phyloP scores from a whole-genome alignment of 1,140 invertebrate genomes.

The Drosophila varians region DNA sequence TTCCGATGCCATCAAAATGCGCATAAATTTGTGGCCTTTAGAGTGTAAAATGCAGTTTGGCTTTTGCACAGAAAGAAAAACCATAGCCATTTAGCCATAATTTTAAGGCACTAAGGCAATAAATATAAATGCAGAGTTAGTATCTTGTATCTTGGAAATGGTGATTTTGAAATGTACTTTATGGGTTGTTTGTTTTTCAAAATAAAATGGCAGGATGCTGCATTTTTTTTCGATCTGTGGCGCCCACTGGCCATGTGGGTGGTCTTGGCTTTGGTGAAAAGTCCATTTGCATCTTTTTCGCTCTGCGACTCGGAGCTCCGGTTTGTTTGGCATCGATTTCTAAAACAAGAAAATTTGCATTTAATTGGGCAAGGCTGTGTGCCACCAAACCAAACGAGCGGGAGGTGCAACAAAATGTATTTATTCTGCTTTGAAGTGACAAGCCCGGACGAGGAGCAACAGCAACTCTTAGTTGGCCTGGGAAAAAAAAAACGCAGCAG shows the following conservation, averaged over 20 bases:
- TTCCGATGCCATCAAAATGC: slow-evolving; percentile 73
- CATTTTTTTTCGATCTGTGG: slow-evolving; percentile 17
- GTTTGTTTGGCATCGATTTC: slow-evolving; percentile 58
- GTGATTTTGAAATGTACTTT: not conserved
- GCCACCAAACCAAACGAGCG: not conserved
- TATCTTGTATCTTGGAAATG: not conserved
- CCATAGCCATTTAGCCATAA: not conserved
- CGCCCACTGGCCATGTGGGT: slow-evolving; percentile 70
- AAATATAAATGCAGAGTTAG: not conserved
- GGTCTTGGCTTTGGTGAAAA: slow-evolving; percentile 54
- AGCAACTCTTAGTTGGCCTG: slow-evolving; percentile 13
- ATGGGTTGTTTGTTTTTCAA: not conserved
- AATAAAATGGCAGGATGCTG: not conserved
- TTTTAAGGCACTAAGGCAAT: not conserved
- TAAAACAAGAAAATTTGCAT: slow-evolving; percentile 75
- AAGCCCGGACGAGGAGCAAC: slow-evolving; percentile 27
- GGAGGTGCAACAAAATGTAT: slow-evolving; percentile 54
- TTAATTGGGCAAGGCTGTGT: slow-evolving; percentile 61
- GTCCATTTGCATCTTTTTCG: slow-evolving; percentile 34
- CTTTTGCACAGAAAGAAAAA: slow-evolving; percentile 4
- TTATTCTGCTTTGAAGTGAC: slow-evolving; percentile 70
- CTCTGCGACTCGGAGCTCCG: slow-evolving; percentile 11
- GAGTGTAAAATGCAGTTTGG: slow-evolving; percentile 6
- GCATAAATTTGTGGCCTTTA: slow-evolving; percentile 66
- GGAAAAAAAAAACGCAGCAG: slow-evolving; percentile 48